These are phyloP conservation scores for Anseranas semipalmata DNA, from an alignment of 2,113 vertebrate genomes.

Conservation along the genomic window DNA sequence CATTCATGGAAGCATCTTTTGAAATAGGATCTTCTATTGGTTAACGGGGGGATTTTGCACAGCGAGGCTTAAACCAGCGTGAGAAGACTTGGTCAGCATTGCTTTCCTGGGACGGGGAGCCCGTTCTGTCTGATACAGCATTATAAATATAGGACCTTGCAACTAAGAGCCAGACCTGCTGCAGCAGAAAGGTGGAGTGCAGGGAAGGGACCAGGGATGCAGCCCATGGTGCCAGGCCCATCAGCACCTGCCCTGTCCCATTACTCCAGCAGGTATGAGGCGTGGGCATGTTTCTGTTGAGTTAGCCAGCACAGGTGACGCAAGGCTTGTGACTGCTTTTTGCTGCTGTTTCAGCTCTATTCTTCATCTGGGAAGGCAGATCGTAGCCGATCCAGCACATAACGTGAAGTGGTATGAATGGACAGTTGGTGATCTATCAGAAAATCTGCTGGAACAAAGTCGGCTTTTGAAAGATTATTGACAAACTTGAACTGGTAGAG, in stretches of 20 bases:
- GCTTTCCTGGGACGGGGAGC: background rate
- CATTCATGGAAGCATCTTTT: background rate
- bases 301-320: accelerated
- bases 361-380: background rate
- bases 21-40: background rate
- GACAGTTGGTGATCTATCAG: background rate
- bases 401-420: background rate
- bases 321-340: background rate
- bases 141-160: background rate
- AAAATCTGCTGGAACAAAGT: background rate
- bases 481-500: background rate
- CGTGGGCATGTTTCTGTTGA: accelerated
- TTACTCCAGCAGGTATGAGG: accelerated
- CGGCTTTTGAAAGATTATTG: background rate
- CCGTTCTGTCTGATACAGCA: accelerated
- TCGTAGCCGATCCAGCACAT: background rate
- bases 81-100: background rate
- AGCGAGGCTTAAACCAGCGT: background rate
- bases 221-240: background rate
- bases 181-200: background rate
- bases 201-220: background rate
- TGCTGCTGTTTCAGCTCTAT: background rate
- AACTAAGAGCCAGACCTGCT: background rate
- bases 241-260: background rate
- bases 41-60: background rate